Base-by-base conservation (phyloP, 2,888 invertebrate genomes). In the Pseudoips prasinana region DNA sequence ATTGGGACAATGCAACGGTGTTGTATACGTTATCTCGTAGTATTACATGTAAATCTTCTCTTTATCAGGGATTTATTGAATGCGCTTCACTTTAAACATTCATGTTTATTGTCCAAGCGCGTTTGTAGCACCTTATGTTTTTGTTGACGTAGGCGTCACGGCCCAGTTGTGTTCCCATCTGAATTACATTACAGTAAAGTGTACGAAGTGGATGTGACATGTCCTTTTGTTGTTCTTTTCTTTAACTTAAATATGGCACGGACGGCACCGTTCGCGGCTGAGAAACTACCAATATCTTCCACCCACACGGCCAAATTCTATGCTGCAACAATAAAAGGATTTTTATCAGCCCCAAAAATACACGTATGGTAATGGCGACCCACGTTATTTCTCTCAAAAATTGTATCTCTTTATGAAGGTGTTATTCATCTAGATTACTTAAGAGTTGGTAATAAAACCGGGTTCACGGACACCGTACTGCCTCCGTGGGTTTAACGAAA, bases 61-160 rank as follows among this genome's bases (percentile, higher is more conserved):
- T 77, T 84, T 87, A 86, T 86, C 86, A 67, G 63, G 54, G 57
- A 80, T 86, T 85, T 87, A 86, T 86, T 84, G 82, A 64, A 61
- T 69, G 73, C 69, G 72, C 76, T 78, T 74, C 68, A 66, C 63
- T 69, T 70, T 55, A 72, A 72, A 78, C 76, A 71, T 73, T 65
- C 68, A 66, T 76, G 84, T 84, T 84, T 81, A 78, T 82, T 74
- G 67, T 64, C 58, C 41, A 45, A n/a, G 42, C 55, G 46, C 43
- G 56, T 46, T 52, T 58, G 64, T 59, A 53, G 41, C 60, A 60
- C 59, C 70, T 73, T 75, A 73, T 73, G 74, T 77, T 75, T 75
- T 64, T 63, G 51, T 69, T 70, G 72, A 73, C 74, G 87, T 87
- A 81, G 86, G 85, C 82, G 87, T 81, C 72, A 65, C 71, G 64